Evolutionary conservation across 92 coral and sea anemone species (phyloP).

Genomic region (Anthopleura xanthogrammica): DNA sequence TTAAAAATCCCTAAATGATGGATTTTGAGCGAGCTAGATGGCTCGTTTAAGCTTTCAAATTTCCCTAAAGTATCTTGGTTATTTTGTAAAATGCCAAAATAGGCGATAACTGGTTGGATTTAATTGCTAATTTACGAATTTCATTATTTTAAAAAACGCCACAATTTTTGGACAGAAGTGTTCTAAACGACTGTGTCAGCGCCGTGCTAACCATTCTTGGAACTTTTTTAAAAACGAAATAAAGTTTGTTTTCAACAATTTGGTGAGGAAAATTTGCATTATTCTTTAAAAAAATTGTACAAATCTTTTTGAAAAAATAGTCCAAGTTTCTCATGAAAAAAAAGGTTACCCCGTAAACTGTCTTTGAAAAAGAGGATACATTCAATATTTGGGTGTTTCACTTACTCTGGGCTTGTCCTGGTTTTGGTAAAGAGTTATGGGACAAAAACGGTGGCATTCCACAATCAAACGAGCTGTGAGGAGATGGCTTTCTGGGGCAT

Average conservation of each 20-base stretch:
- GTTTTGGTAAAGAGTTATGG: constrained; percentile 55
- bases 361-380: not conserved
- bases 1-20: constrained; percentile 11
- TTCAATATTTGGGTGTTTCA: not conserved
- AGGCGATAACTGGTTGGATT: constrained; percentile 29
- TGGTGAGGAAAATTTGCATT: not conserved
- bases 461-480: constrained; percentile 74
- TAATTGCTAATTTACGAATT: constrained; percentile 31
- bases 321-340: not conserved
- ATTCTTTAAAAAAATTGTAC: not conserved
- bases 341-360: not conserved
- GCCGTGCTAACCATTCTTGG: not conserved
- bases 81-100: constrained; percentile 19
- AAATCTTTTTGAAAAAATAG: not conserved
- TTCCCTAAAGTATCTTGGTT: constrained; percentile 13
- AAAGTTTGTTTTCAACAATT: not conserved
- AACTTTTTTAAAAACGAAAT: not conserved
- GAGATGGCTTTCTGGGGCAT: constrained; percentile 50
- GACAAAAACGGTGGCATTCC: constrained; percentile 83
- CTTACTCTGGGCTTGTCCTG: constrained; percentile 53
- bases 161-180: not conserved
- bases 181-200: not conserved
- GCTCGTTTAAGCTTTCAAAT: constrained; percentile 19
- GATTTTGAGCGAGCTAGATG: constrained; percentile 8
- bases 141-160: not conserved